Base-by-base conservation (phyloP, 2,888 invertebrate species). In the Blastobasis adustella region DNA sequence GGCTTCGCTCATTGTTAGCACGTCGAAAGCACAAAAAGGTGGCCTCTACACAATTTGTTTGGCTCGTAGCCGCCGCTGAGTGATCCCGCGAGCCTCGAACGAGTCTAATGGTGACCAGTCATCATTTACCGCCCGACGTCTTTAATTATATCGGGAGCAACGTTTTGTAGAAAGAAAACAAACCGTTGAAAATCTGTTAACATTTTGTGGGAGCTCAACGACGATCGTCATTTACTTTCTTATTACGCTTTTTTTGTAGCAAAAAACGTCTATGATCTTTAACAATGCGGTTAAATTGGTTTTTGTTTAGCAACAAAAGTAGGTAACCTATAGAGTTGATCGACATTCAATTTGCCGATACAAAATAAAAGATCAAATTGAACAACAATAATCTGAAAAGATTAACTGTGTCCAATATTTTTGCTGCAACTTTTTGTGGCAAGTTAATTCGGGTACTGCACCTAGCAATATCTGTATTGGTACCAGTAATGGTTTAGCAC, bases 1-100 rank as follows among this genome's bases (percentile, higher is more conserved):
- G 74, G 76, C 79, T 77, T 69, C 65, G 65, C 66, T 79, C 77
- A 85, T 88, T 88, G 87, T 88, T 84, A 82, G 79, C 85, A 82
- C 76, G 82, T 87, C 84, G 66, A 72, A 75, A 73, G 69, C 67
- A 83, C 76, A 87, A 86, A 80, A 82, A 83, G 80, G 62, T 73
- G 71, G 71, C 71, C 72, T 79, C 78, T 68, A 80, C 79, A 83
- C 81, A 78, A 82, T 81, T 83, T 85, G 85, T 85, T 81, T 79
- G 79, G 70, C 63, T 70, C 73, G 69, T 86, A 85, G 84, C 82
- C 82, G 76, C 72, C 73, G 76, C 73, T 72, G n/a, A 10, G 23
- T 5, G 23, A 23, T 45, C 42, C 42, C 9, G n/a, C 5, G 49
- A 72, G 66, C 74, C 71, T 73, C 74, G 78, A 80, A 76, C 63